Evolutionary conservation across 2,113 vertebrate genomes (phyloP), one percentile per base, ranked within the genome.

Genomic region (Tragelaphus imberbis): DNA sequence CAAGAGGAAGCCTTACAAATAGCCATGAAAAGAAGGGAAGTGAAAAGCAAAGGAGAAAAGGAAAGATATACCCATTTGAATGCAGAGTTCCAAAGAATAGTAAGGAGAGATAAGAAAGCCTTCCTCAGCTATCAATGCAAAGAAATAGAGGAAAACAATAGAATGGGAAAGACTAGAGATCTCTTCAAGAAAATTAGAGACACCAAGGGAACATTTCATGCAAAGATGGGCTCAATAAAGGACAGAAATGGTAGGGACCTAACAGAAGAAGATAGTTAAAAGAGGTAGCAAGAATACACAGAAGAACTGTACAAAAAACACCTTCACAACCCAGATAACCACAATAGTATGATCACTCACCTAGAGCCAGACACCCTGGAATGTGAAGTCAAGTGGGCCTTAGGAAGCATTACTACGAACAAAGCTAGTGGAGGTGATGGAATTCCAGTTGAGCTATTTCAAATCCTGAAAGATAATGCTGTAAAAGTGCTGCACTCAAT

Each of bases 281-380:
- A 65, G 33, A n/a, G 3, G 33, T 17, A 1, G 15, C 30, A 65
- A n/a, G 7, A 33, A 65, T n/a, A 65, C 15, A 65, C 30, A n/a
- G 63, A 65, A 65, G 12, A 30, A 61, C 27, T 30, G 7, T 65
- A 65, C 63, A 65, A 17, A 65, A 65, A 17, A n/a, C 15, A 65
- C 6, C 30, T 65, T 65, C 30, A 65, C 15, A 4, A n/a, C 15
- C 63, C 30, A 65, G 63, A 17, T n/a, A 65, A n/a, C 7, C 63
- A 65, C 0, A 0, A n/a, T 4, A 3, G 30, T n/a, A 2, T 65
- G 30, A 9, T 65, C 7, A 65, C 4, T 9, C 30, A 65, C 7
- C 30, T 65, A 65, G 63, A n/a, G 33, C 63, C 30, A n/a, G 33
- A 65, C 30, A 65, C 1, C 7, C 33, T 65, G 63, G 16, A 65